Conservation (phyloP, 2,797 vertebrate species). For the Phrynocephalus forsythii region DNA sequence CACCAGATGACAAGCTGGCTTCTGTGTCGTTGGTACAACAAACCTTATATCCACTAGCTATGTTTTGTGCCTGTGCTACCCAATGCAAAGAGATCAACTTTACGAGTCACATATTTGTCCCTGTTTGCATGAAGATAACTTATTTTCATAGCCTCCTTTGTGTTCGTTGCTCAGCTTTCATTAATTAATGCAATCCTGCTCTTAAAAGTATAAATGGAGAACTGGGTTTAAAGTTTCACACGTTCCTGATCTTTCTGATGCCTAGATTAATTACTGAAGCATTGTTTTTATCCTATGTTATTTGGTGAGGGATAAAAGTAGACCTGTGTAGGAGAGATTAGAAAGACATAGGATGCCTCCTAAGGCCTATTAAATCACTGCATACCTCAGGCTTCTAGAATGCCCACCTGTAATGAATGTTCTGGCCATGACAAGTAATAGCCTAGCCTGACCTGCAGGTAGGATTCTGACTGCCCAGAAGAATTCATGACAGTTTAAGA, state of each 20-base stretch:
- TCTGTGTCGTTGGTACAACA: not conserved
- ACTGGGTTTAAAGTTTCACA: not conserved
- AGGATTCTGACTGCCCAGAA: not conserved
- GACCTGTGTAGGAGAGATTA: not conserved
- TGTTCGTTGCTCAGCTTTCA: not conserved
- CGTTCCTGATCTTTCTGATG: not conserved
- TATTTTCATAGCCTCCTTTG: not conserved
- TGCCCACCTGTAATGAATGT: not conserved
- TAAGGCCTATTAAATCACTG: not conserved
- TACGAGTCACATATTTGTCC: not conserved
- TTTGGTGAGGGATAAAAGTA: not conserved
- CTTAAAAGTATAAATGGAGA: no score
- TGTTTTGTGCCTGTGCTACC: not conserved
- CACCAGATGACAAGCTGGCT: not conserved
- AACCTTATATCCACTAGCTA: not conserved
- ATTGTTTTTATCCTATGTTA: not conserved
- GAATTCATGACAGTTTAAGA: constrained; percentile 24
- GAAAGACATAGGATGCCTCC: not conserved
- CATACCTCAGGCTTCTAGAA: not conserved
- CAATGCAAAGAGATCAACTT: not conserved
- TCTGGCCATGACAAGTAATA: constrained; percentile 5
- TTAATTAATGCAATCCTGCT: not conserved
- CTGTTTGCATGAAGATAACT: not conserved
- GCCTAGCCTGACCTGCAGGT: not conserved
- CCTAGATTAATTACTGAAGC: not conserved